These are phyloP conservation scores for Esox lucius DNA, from an alignment of 2,797 vertebrate species.

Conservation along the genomic window DNA sequence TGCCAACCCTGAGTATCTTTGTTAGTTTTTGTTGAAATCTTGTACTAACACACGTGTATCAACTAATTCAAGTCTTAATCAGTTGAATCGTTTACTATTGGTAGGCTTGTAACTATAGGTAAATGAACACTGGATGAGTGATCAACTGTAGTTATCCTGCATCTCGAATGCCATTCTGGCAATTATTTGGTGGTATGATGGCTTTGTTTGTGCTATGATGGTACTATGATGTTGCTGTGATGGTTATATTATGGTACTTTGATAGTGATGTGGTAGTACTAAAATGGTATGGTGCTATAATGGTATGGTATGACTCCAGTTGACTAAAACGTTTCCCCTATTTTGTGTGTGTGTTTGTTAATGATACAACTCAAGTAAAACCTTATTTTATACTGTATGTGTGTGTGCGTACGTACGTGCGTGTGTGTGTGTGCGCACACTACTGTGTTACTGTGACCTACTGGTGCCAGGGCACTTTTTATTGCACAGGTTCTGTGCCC, in stretches of 20 bases:
- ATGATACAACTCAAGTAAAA: slow-evolving; percentile 51
- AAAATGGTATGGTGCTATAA: slow-evolving; percentile 2
- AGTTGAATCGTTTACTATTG: background rate
- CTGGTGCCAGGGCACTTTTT: background rate
- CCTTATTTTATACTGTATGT: slow-evolving; percentile 45
- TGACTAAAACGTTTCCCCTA: slow-evolving; percentile 23
- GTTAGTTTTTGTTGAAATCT: slow-evolving; percentile 19
- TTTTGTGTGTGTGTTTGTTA: slow-evolving; percentile 13
- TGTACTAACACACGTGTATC: slow-evolving; percentile 1
- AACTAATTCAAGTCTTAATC: slow-evolving; percentile 16
- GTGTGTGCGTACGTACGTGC: slow-evolving; percentile 41
- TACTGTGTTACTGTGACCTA: background rate
- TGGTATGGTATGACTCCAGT: slow-evolving; percentile 23
- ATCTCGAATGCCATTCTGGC: slow-evolving; percentile 1
- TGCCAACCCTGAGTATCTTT: slow-evolving; percentile 1
- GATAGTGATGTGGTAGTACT: slow-evolving; percentile 21
- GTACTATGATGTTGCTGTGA: background rate
- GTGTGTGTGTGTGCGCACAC: background rate
- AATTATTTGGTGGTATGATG: background rate
- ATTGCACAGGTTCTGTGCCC: background rate
- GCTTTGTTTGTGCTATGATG: slow-evolving; percentile 24
- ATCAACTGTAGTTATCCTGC: background rate
- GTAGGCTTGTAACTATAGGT: background rate
- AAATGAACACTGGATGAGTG: background rate
- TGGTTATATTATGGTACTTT: background rate